These are phyloP conservation scores for Falco rusticolus DNA, from an alignment of 2,797 vertebrate genomes.

Conservation along the genomic window DNA sequence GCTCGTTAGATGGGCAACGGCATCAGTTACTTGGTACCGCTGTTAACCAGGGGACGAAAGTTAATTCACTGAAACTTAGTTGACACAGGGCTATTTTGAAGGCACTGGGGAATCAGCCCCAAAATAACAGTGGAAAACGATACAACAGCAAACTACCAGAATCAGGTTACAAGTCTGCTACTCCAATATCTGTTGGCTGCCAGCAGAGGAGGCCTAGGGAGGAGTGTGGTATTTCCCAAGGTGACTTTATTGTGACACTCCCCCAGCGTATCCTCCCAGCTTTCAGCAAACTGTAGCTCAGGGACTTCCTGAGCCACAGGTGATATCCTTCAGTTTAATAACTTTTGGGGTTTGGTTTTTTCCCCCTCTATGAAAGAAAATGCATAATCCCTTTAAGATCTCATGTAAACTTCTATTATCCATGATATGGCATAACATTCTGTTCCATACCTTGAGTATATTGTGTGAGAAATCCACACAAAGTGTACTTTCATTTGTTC, in stretches of 20 bases:
- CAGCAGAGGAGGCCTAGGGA: not conserved
- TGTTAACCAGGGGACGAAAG: not conserved
- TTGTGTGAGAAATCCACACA: not conserved
- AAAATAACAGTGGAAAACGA: not conserved
- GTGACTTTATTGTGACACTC: not conserved
- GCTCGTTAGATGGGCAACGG: not conserved
- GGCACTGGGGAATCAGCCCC: not conserved
- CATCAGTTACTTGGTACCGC: not conserved
- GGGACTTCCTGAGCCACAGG: constrained; percentile 38
- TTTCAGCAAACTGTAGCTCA: constrained; percentile 54
- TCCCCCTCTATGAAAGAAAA: not conserved
- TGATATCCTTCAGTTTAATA: constrained; percentile 37
- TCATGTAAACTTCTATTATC: not conserved
- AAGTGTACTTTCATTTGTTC: not conserved
- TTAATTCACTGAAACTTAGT: not conserved
- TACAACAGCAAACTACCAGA: not conserved
- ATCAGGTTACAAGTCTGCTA: not conserved
- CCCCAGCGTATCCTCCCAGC: not conserved
- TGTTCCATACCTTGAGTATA: not conserved
- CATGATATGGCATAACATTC: not conserved
- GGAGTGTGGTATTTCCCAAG: not conserved
- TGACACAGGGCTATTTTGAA: not conserved
- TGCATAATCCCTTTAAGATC: constrained; percentile 10
- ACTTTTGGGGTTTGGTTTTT: not conserved
- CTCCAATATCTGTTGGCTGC: not conserved